Evolutionary conservation across 2,797 vertebrate species (phyloP), one percentile per base, ranked within the genome.

Genomic region (Pipistrellus pipistrellus): DNA sequence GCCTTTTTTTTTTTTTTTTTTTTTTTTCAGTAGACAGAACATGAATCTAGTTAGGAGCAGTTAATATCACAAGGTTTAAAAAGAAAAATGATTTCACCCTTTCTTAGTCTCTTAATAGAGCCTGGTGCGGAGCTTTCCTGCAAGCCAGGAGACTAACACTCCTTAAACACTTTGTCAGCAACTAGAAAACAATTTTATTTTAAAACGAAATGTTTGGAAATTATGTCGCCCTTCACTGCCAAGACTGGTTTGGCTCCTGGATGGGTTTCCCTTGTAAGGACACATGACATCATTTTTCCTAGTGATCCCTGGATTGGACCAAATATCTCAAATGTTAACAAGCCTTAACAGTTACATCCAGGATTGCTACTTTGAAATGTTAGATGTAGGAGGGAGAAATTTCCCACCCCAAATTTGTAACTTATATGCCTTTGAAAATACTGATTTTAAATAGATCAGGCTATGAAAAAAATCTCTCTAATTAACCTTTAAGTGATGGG

Each of bases 171-270:
- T 96, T 80, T 78, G 66, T 91, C 62, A 88, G 53, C 82, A 92
- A 81, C 53, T 62, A 87, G 51, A 85, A 62, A 92, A 90, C 59
- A 85, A 80, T 62, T 92, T 91, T 44, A 82, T 93, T 93, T 88
- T 93, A 53, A 95, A 91, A 91, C 2, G 87, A 87, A 90, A 78
- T 83, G 11, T 87, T 90, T 91, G 82, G 89, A 95, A 94, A 96
- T 72, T 53, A 64, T 82, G 35, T 82, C 64, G 38, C 87, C 18
- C 20, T 78, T 93, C 91, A 94, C 86, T 87, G 85, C 68, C 62
- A 93, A 93, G 76, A 64, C 27, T 82, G 55, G 32, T 90, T 86
- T 81, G 14, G 27, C 41, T 91, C n/a, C 92, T 85, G 48, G 69
- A 75, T 88, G 90, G 32, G 77, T 81, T 95, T 95, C 51, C 69